A percentile compares a stretch with the other conserved stretches of the same genome.
These are phyloP conservation scores for Chymomyza fuscimana DNA, from an alignment of 2,888 invertebrate genomes.

Conservation along the genomic window DNA sequence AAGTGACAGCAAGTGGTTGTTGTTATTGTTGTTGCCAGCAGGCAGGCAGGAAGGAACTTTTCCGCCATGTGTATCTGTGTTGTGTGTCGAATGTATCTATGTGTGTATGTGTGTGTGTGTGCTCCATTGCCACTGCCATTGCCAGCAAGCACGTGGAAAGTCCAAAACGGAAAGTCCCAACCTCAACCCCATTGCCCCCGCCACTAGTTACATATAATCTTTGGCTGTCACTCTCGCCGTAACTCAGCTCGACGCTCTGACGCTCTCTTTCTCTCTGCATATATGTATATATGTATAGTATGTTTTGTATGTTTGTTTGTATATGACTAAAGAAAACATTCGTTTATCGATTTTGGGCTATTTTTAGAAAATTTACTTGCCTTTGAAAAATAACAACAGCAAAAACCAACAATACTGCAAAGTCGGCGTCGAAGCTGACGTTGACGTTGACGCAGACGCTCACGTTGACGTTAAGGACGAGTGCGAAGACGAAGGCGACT, in stretches of 20 bases:
- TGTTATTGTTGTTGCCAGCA: slow-evolving; percentile 14
- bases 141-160: slow-evolving; percentile 6
- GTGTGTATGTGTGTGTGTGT: too few species aligned
- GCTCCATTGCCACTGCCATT: slow-evolving; percentile 44
- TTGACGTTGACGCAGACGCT: slow-evolving; percentile 13
- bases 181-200: slow-evolving; percentile 24
- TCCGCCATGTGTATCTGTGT: slow-evolving; percentile 28
- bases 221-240: slow-evolving; percentile 14
- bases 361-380: slow-evolving; percentile 76
- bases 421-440: slow-evolving; percentile 18
- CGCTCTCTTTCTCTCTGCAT: slow-evolving; percentile 14
- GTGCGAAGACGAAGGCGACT: not conserved
- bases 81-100: too few species aligned
- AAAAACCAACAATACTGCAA: slow-evolving; percentile 31
- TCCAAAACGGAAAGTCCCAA: slow-evolving; percentile 11
- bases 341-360: slow-evolving; percentile 78
- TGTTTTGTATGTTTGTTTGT: slow-evolving; percentile 48
- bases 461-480: slow-evolving; percentile 6
- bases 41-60: slow-evolving; percentile 14
- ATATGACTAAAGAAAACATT: slow-evolving; percentile 62
- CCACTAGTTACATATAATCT: slow-evolving; percentile 32
- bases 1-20: slow-evolving; percentile 46
- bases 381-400: slow-evolving; percentile 52
- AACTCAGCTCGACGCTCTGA: not conserved
- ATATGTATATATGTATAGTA: not conserved